Base-by-base conservation (phyloP, 1,140 invertebrate genomes). In the Neotoxoptera formosana region DNA sequence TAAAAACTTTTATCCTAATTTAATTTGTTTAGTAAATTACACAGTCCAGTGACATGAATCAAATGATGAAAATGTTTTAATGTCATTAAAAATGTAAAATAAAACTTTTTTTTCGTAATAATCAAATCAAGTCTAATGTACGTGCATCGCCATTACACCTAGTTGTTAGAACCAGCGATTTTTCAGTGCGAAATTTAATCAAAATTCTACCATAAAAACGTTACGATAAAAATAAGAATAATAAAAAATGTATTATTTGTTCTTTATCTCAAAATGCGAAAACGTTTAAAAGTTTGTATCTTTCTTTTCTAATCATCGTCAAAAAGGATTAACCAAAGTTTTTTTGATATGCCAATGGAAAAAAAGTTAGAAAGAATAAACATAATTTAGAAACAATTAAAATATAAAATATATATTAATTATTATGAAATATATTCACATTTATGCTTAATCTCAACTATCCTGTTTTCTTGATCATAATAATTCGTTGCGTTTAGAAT, bases 21-120 rank as follows among this genome's bases (percentile, higher is more conserved):
- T 60, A 60, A 60, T 90, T 90, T 90, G 23, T 60, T 60, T 90
- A 41, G 53, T 60, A 60, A 90, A 90, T 90, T 90, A 41, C 36
- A 36, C 11, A 45, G 41, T 90, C 36, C 36, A 60, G 51, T 90
- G 88, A 90, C 53, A 60, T 60, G 88, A 90, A 56, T 51, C 53
- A 60, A 60, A 90, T 30, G n/a, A 90, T 45, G 53, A 41, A 60
- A 90, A 60, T 90, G 53, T 90, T 60, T 60, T 41, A 90, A 90
- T 89, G 30, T 7, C 47, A 90, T 90, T 90, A 90, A 41, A 90
- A 56, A 90, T 90, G 36, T 17, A 56, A 89, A 56, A 60, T 90
- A 56, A 90, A 56, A 56, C 86, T 48, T 20, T 56, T 89, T 56
- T 60, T 60, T 60, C 2, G 4, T 30, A 60, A 41, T 60, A 30